A percentile compares a stretch with the other conserved stretches of the same genome.
Conservation (phyloP, 2,888 invertebrate species). For the Trachelus iudaicus region DNA sequence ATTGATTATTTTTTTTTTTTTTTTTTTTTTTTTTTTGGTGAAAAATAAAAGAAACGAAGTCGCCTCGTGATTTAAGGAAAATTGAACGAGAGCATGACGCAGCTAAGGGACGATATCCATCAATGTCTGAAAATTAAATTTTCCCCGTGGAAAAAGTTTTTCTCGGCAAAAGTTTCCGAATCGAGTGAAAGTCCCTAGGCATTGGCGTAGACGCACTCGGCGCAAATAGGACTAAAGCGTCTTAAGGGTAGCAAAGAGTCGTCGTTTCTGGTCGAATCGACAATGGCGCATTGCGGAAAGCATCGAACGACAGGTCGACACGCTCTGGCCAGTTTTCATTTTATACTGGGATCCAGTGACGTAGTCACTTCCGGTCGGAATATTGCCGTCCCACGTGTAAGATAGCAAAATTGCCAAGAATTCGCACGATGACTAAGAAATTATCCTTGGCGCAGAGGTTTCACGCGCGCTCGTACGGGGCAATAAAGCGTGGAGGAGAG, state of each 20-base stretch:
- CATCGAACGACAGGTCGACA: constrained; percentile 25
- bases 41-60: neutral
- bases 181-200: neutral
- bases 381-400: neutral
- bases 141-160: neutral
- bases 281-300: constrained; percentile 50
- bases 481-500: neutral
- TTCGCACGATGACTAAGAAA: neutral
- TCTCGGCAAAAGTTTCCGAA: too few species aligned
- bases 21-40: too few species aligned
- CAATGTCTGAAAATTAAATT: neutral
- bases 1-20: too few species aligned
- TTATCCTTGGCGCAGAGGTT: neutral
- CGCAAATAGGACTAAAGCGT: neutral
- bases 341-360: neutral
- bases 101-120: neutral
- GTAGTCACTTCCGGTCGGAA: neutral
- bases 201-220: neutral
- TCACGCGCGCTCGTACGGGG: neutral
- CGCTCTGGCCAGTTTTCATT: constrained; percentile 16
- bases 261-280: constrained; percentile 2
- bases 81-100: neutral
- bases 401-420: neutral
- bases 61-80: neutral
- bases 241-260: neutral